Base-by-base conservation (phyloP, 1,140 invertebrate genomes). In the Holotrichia oblita region DNA sequence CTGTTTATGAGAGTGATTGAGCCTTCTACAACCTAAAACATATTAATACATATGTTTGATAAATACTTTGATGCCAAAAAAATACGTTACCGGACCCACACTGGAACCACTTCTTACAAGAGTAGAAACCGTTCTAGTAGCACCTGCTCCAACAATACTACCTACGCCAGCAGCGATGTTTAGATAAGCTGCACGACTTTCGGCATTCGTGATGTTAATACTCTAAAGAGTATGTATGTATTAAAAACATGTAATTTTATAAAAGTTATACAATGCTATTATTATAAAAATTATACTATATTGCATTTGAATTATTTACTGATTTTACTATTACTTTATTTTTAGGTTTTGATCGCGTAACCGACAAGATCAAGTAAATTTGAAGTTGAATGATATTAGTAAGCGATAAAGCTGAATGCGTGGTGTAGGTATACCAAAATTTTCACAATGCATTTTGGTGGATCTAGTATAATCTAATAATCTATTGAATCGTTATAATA, bases 121-220 rank as follows among this genome's bases (percentile, higher is more conserved):
- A 75, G 82, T 75, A 10, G 83, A 80, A 3, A 84, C 72, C 17
- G 78, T 76, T 17, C 79, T 77, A 61, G 82, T 83, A 12, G 84
- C 83, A 10, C 85, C 86, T n/a, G 83, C 83, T 22, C 85, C 84
- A n/a, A 81, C 81, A 79, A 88, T 83, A 27, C 86, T 84, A 7
- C 84, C 74, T 12, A 83, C 55, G 41, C 86, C 84, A 27, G 85
- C 86, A 0, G 82, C 81, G 61, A 87, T 85, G 73, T 86, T 87
- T 6, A 88, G 61, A 82, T 86, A 87, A 27, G 85, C 86, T 8
- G 81, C 83, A 64, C 87, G 80, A 20, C 86, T 84, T 83, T 87
- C 86, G 12, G 83, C 48, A 79, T 86, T 83, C 0, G 34, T 73
- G 73, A 87, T 81, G 82, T 83, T 84, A 61, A 87, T 77, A 73